Percentiles rank a stretch among this genome's conserved stretches.
Conservation (phyloP, 2,797 vertebrate genomes). For the Capromys pilorides region DNA sequence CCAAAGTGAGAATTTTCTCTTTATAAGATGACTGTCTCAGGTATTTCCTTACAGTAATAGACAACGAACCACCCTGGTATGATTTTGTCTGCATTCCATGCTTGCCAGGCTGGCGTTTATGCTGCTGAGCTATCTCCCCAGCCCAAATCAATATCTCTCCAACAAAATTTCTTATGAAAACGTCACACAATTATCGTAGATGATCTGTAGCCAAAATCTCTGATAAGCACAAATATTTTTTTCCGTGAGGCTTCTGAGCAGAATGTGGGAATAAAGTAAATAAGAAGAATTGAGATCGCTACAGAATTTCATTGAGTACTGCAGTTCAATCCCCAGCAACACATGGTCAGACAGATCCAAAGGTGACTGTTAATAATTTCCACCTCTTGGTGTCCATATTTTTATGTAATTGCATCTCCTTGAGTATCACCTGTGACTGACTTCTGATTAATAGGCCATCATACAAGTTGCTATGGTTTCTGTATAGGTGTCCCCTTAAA, state of each 20-base stretch:
- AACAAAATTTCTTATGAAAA: neutral
- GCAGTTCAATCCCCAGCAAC: no score
- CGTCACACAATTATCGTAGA: neutral
- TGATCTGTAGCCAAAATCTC: neutral
- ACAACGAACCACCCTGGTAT: neutral
- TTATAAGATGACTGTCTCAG: neutral
- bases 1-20: neutral
- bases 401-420: neutral
- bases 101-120: no score
- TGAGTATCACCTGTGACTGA: neutral
- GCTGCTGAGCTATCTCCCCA: no score
- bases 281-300: neutral
- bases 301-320: neutral
- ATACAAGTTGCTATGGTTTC: no score
- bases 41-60: neutral
- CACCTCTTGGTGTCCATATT: neutral
- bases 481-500: no score
- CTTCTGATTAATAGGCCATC: neutral
- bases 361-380: neutral
- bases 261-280: neutral
- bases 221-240: neutral
- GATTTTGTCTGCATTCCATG: neutral
- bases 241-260: neutral
- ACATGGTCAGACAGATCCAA: neutral
- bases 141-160: neutral